These are phyloP conservation scores for Microplitis deprimator DNA, from an alignment of 2,888 invertebrate genomes.

Conservation along the genomic window DNA sequence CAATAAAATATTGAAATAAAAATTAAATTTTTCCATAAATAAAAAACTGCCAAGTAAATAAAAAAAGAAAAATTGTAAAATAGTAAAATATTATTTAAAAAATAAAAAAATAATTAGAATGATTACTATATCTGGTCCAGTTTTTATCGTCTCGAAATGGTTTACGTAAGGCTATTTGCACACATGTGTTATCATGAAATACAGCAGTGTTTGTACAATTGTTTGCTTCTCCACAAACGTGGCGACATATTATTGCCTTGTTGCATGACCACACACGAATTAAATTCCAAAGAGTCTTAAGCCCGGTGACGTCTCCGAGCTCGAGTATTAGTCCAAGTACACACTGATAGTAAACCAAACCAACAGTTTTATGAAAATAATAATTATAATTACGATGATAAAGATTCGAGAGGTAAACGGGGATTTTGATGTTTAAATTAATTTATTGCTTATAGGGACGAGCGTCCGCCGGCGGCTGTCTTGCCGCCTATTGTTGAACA, in stretches of 20 bases:
- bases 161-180: constrained; percentile 70
- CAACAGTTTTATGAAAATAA: neutral
- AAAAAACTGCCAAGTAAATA: neutral
- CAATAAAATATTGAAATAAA: neutral
- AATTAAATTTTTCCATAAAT: neutral
- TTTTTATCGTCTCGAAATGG: constrained; percentile 62
- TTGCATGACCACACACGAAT: constrained; percentile 64
- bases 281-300: constrained; percentile 44
- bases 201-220: constrained; percentile 70
- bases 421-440: constrained; percentile 54
- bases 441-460: constrained; percentile 47
- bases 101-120: constrained; percentile 19
- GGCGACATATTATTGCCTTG: constrained; percentile 49
- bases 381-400: neutral
- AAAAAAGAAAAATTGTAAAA: neutral
- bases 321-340: constrained; percentile 4
- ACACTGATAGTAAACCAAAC: constrained; percentile 10
- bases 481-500: neutral
- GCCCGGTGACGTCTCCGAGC: constrained; percentile 27
- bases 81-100: neutral
- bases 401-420: constrained; percentile 26
- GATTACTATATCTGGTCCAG: constrained; percentile 48
- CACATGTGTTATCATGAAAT: constrained; percentile 71
- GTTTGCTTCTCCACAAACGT: constrained; percentile 63
- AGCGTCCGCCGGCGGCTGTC: constrained; percentile 21